A percentile compares a stretch with the other conserved stretches of the same genome.
Evolutionary conservation across 2,888 invertebrate genomes (phyloP).

Genomic region (Parascotia fuliginaria): DNA sequence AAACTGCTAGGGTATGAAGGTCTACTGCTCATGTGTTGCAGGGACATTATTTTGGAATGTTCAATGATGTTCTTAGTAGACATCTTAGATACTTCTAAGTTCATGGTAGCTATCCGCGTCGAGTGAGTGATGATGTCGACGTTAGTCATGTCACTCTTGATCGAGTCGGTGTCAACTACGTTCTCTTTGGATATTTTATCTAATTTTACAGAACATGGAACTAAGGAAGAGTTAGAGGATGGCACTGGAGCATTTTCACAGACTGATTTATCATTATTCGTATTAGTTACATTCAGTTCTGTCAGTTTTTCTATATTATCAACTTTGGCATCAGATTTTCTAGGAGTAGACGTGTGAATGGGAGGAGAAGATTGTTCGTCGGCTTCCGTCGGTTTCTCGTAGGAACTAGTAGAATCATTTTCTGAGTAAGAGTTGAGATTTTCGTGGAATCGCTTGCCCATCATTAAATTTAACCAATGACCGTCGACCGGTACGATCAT

Average conservation of each 20-base stretch:
- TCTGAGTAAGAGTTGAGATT: constrained; percentile 81
- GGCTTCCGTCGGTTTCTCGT: constrained; percentile 73
- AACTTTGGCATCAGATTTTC: constrained; percentile 76
- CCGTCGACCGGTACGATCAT: constrained; percentile 85
- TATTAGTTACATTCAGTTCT: constrained; percentile 57
- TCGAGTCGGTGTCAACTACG: constrained; percentile 55
- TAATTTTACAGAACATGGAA: constrained; percentile 73
- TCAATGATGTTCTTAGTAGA: constrained; percentile 84
- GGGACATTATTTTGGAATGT: constrained; percentile 85
- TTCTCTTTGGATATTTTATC: constrained; percentile 78
- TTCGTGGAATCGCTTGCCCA: constrained; percentile 86
- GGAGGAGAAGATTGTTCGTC: constrained; percentile 88
- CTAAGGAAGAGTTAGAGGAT: constrained; percentile 54
- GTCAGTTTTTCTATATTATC: constrained; percentile 68
- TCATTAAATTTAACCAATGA: constrained; percentile 87
- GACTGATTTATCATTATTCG: constrained; percentile 61
- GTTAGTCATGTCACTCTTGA: constrained; percentile 53
- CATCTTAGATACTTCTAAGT: constrained; percentile 81
- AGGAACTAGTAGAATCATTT: constrained; percentile 85
- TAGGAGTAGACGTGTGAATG: constrained; percentile 68
- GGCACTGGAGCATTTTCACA: constrained; percentile 68
- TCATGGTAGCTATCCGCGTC: constrained; percentile 81
- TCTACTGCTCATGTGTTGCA: constrained; percentile 78
- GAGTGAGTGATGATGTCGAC: constrained; percentile 70
- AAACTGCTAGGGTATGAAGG: constrained; percentile 64